A percentile compares a stretch with the other conserved stretches of the same genome.
These are phyloP conservation scores for Apodemus sylvaticus DNA, from an alignment of 2,113 vertebrate species.

Conservation along the genomic window DNA sequence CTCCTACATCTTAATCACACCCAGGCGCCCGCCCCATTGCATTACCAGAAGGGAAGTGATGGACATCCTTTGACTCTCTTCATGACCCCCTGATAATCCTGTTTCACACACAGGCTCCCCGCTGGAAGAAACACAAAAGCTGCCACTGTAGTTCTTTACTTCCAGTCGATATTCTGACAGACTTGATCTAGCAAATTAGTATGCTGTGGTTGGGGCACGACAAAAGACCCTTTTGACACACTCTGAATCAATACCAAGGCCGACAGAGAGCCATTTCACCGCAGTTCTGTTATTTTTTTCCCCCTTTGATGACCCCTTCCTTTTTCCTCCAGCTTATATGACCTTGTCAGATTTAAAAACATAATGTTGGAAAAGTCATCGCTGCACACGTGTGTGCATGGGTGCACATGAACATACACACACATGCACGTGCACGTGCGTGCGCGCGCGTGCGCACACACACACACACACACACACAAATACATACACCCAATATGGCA, in stretches of 20 bases:
- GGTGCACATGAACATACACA: neutral
- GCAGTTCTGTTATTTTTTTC: slow-evolving; percentile 88
- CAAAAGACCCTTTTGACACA: slow-evolving; percentile 98
- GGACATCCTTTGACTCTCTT: slow-evolving; percentile 97
- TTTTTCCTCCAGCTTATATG: slow-evolving; percentile 82
- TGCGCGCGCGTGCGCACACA: neutral
- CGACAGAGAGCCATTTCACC: slow-evolving; percentile 93
- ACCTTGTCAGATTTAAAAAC: slow-evolving; percentile 90
- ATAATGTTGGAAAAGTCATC: slow-evolving; percentile 86
- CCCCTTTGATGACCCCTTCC: slow-evolving; percentile 89
- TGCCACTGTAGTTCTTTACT: slow-evolving; percentile 94
- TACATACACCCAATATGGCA: neutral
- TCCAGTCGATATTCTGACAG: slow-evolving; percentile 98
- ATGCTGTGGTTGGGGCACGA: slow-evolving; percentile 97
- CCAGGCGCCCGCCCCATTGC: slow-evolving; percentile 91
- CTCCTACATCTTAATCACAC: slow-evolving; percentile 97
- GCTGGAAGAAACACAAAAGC: slow-evolving; percentile 96
- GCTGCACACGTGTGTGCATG: slow-evolving; percentile 58
- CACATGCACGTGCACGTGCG: neutral
- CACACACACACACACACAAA: neutral
- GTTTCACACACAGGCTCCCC: slow-evolving; percentile 98
- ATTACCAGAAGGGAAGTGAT: slow-evolving; percentile 95
- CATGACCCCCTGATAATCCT: slow-evolving; percentile 99
- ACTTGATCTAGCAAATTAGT: slow-evolving; percentile 99
- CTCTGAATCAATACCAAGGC: slow-evolving; percentile 96